These are phyloP conservation scores for Leptopilina syphax DNA, from an alignment of 2,888 invertebrate genomes.

Conservation along the genomic window DNA sequence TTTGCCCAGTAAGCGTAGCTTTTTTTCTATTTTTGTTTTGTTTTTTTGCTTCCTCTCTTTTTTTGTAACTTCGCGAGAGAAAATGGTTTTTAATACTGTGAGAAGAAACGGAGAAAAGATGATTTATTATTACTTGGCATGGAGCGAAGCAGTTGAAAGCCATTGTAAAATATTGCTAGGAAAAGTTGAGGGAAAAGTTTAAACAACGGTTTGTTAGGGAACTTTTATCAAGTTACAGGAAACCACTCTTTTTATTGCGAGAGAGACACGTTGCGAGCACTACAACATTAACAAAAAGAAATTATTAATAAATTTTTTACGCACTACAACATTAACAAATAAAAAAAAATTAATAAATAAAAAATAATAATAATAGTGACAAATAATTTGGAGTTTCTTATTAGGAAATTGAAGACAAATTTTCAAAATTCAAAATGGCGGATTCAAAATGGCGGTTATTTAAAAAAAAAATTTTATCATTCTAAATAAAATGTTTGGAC, in stretches of 20 bases:
- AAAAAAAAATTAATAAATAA: no score
- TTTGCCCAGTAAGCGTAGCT: background rate
- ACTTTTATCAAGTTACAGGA: slow-evolving; percentile 34
- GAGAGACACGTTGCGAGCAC: no score
- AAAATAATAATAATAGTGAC: no score
- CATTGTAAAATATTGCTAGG: slow-evolving; percentile 39
- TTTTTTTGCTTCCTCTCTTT: background rate
- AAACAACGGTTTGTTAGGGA: slow-evolving; percentile 38
- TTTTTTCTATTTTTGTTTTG: no score
- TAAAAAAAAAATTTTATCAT: background rate
- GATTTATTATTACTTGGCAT: slow-evolving; percentile 39
- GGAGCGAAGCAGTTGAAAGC: slow-evolving; percentile 30
- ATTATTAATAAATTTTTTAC: no score
- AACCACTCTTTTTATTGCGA: slow-evolving; percentile 26
- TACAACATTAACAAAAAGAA: no score
- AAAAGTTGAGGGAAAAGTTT: slow-evolving; percentile 28
- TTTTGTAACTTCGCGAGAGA: slow-evolving; percentile 1
- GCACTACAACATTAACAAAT: no score
- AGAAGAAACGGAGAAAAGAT: slow-evolving; percentile 33
- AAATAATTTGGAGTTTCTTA: no score
- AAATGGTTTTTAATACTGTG: slow-evolving; percentile 31
- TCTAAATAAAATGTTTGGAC: no score
- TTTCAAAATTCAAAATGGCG: background rate
- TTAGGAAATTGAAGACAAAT: no score
- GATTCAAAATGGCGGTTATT: background rate